Percentiles rank a stretch among this genome's conserved stretches.
Conservation (phyloP, 2,113 vertebrate species). For the Conger conger region DNA sequence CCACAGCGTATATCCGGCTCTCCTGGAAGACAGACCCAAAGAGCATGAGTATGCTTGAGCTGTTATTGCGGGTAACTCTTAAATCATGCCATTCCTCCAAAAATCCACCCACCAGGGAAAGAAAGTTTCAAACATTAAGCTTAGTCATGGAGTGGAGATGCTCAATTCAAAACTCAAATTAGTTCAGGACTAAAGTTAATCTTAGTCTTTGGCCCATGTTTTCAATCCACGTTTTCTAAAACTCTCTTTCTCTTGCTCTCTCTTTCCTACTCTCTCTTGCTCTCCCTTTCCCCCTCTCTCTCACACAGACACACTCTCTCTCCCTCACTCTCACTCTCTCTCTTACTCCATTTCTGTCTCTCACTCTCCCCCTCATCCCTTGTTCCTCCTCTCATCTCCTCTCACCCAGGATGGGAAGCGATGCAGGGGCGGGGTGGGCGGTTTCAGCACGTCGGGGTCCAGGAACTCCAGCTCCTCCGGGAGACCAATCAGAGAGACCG, state of each 20-base stretch:
- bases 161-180: too few relatives aligned
- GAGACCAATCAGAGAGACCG: conserved; percentile 55
- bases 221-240: too few relatives aligned
- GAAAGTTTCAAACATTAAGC: too few relatives aligned
- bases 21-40: conserved; percentile 65
- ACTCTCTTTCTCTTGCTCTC: too few relatives aligned
- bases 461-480: conserved; percentile 64
- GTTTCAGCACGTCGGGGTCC: conserved; percentile 70
- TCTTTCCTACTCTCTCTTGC: too few relatives aligned
- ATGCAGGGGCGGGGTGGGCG: conserved; percentile 84
- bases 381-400: neutral
- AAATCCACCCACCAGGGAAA: too few relatives aligned
- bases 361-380: neutral
- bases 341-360: neutral
- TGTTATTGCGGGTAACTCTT: neutral
- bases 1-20: conserved; percentile 85
- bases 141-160: too few relatives aligned
- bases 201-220: too few relatives aligned
- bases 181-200: too few relatives aligned
- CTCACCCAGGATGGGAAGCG: conserved; percentile 86
- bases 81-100: neutral
- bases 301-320: too few relatives aligned
- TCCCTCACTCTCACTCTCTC: too few relatives aligned
- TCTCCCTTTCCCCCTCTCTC: too few relatives aligned
- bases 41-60: neutral